phyloP scores from a whole-genome alignment of 2,797 vertebrate genomes.

The Danio choprae region DNA sequence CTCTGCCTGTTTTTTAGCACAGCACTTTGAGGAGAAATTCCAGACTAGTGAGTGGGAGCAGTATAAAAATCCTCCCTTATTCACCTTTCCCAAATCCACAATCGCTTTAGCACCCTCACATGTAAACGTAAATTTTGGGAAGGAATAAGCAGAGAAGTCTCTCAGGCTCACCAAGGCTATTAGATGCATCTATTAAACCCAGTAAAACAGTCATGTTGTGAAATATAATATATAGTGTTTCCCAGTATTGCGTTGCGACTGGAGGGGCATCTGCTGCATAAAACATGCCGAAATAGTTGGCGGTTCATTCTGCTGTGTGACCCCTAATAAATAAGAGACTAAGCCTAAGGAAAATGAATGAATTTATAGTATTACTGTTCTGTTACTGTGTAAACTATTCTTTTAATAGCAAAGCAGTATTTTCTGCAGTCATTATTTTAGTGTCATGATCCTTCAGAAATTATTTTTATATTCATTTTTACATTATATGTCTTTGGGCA shows the following conservation, averaged over 20 bases:
- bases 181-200: neutral
- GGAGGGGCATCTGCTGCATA: too few species aligned
- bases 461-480: neutral
- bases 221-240: too few species aligned
- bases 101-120: constrained; percentile 25
- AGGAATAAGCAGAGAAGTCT: neutral
- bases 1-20: constrained; percentile 85
- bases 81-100: constrained; percentile 10
- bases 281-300: too few species aligned
- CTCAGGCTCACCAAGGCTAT: neutral
- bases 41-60: constrained; percentile 91
- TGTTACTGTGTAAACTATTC: too few species aligned
- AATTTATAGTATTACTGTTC: too few species aligned
- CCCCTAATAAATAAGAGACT: too few species aligned
- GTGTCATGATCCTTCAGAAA: neutral
- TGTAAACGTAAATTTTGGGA: neutral
- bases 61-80: constrained; percentile 59
- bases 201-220: neutral
- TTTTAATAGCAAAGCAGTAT: too few species aligned
- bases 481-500: neutral
- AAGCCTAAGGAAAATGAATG: too few species aligned
- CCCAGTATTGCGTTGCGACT: too few species aligned
- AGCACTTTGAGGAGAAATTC: constrained; percentile 86
- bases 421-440: too few species aligned
- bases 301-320: too few species aligned